Evolutionary conservation across 2,113 vertebrate species (phyloP).

Genomic region (Thamnophis sirtalis): DNA sequence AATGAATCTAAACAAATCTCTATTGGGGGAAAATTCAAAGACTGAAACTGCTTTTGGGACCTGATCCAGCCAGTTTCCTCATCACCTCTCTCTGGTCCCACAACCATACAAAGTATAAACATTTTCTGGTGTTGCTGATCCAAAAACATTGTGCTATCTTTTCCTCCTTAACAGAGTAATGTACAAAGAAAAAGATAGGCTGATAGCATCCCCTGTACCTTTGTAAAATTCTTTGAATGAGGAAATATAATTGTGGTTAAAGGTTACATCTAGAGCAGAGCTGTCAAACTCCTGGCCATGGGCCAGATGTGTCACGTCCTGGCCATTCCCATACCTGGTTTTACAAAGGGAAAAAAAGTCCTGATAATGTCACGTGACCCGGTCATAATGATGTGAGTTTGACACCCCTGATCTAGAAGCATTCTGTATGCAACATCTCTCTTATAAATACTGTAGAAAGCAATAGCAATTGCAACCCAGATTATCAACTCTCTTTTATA

Average conservation of each 20-base stretch:
- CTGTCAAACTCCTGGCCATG: too few relatives aligned
- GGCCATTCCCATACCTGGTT: too few relatives aligned
- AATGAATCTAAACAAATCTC: not conserved
- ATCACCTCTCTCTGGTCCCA: not conserved
- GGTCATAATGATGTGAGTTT: too few relatives aligned
- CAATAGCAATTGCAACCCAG: not conserved
- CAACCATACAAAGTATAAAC: not conserved
- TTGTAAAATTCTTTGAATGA: not conserved
- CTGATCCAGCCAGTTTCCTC: not conserved
- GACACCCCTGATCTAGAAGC: not conserved
- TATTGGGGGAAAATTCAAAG: not conserved
- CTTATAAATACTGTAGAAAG: not conserved
- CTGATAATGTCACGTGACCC: too few relatives aligned
- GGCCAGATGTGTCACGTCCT: too few relatives aligned
- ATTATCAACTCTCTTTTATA: not conserved
- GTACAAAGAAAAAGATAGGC: not conserved
- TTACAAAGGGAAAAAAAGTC: too few relatives aligned
- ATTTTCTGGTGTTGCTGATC: not conserved
- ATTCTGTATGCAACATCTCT: not conserved
- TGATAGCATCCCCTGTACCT: not conserved
- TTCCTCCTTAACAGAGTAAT: not conserved
- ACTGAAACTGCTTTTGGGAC: not conserved
- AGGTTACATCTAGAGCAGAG: not conserved
- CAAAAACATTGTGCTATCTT: not conserved
- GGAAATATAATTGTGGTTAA: not conserved